Evolutionary conservation across 2,888 invertebrate species (phyloP).

Genomic region (Leptinotarsa rubiginosa): DNA sequence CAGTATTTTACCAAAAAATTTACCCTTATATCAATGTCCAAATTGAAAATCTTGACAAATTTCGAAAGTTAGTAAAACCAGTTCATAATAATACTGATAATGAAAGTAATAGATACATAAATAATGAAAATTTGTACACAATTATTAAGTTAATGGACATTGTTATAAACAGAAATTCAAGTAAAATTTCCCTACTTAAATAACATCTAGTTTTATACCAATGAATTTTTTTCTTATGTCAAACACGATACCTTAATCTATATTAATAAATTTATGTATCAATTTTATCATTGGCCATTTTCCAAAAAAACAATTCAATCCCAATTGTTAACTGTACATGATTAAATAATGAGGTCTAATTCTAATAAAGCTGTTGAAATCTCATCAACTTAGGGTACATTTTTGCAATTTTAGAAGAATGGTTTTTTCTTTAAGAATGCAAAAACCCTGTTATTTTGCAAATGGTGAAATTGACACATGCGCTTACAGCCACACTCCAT

Average conservation of each 20-base stretch:
- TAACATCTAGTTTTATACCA: constrained; percentile 63
- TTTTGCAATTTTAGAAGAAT: not conserved
- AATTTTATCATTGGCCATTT: constrained; percentile 44
- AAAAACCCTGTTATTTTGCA: constrained; percentile 16
- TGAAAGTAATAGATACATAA: constrained; percentile 31
- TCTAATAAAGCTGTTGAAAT: constrained; percentile 16
- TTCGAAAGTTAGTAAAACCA: constrained; percentile 23
- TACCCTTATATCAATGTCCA: constrained; percentile 50
- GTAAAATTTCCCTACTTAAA: constrained; percentile 61
- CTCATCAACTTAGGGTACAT: constrained; percentile 9
- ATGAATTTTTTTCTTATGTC: constrained; percentile 60
- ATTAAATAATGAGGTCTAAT: constrained; percentile 19
- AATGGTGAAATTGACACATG: constrained; percentile 47
- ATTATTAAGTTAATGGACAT: constrained; percentile 44
- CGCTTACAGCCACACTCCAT: constrained; percentile 55
- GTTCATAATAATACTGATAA: constrained; percentile 47
- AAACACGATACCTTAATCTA: constrained; percentile 63
- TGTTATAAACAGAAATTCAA: constrained; percentile 57
- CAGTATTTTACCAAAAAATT: constrained; percentile 48
- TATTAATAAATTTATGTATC: constrained; percentile 47
- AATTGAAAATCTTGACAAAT: constrained; percentile 21
- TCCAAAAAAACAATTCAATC: constrained; percentile 16
- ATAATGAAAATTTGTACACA: constrained; percentile 37
- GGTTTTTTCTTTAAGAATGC: not conserved
- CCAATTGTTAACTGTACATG: constrained; percentile 8